Conservation (phyloP, 2,797 vertebrate species). For the Lemur catta region DNA sequence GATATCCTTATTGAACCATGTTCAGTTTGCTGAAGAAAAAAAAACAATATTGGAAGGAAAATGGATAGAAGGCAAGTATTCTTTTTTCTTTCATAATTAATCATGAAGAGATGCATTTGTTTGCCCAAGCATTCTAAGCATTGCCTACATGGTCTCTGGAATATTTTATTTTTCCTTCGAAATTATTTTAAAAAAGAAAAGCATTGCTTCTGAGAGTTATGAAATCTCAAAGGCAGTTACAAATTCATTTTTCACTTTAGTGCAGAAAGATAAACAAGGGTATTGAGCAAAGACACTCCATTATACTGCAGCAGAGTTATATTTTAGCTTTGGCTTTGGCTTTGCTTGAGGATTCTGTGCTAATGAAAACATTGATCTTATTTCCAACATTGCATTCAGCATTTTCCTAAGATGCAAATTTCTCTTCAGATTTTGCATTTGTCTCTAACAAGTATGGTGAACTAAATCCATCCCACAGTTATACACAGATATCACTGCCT, state of each 20-base stretch:
- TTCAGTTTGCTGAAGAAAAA: not conserved
- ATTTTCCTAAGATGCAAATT: conserved; percentile 51
- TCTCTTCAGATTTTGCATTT: not conserved
- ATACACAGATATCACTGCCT: not conserved
- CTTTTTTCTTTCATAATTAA: conserved; percentile 40
- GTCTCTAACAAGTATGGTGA: not conserved
- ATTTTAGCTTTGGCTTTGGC: conserved; percentile 31
- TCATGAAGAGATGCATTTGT: conserved; percentile 29
- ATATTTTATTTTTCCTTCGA: conserved; percentile 59
- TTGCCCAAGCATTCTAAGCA: conserved; percentile 35
- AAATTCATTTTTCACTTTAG: conserved; percentile 66
- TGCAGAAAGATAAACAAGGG: conserved; percentile 55
- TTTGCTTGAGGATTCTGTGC: conserved; percentile 19
- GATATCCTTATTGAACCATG: not conserved
- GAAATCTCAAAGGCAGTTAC: conserved; percentile 52
- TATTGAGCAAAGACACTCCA: conserved; percentile 15
- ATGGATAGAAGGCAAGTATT: not conserved
- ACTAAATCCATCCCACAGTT: not conserved
- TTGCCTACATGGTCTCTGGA: not conserved
- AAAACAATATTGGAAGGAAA: not conserved
- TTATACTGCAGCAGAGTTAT: not conserved
- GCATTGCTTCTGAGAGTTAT: conserved; percentile 50
- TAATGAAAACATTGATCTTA: conserved; percentile 37
- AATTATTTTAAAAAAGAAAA: conserved; percentile 59
- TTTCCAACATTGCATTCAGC: not conserved